Base-by-base conservation (phyloP, 2,888 invertebrate genomes). In the Ashinkailepas kermadecensis region DNA sequence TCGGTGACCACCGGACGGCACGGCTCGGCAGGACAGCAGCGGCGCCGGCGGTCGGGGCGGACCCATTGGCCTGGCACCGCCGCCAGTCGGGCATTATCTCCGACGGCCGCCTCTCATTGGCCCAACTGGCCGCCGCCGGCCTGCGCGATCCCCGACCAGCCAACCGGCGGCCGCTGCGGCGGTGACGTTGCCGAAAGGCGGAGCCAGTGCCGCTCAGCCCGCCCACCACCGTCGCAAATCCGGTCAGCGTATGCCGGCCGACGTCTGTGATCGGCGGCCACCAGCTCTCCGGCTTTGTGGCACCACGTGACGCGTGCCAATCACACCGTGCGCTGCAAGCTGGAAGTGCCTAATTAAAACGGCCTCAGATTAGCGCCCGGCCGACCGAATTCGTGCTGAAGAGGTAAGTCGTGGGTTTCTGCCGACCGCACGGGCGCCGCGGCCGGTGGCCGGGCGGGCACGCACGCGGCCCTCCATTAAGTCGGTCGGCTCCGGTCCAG, bases 271-370 rank as follows among this genome's bases (percentile, higher is more conserved):
- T 13, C 74, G 74, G 59, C 59, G 21, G 54, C 74, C 54, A 54
- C 10, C 21, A 21, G 74, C n/a, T 56, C 10, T 1, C 8, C 39
- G 18, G 74, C 74, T 74, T 74, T 74, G 74, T 74, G 74, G 12
- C 25, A 23, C 23, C 74, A 56, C 74, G 54, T 74, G 56, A 9
- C 54, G 74, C 74, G 74, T 74, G 74, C 74, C 74, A 56, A 56
- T 74, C 74, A 56, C 21, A 18, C 15, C 54, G 56, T 7, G 74
- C 10, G 21, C 56, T 54, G 74, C 74, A 21, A 13, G 74, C 74
- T 56, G 21, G 74, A 21, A 74, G 74, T 74, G 74, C 74, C 74
- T 74, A 74, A 74, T 74, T 74, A 74, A 74, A 74, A 74, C 74
- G 13, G 10, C 15, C 18, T 56, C 18, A 74, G 74, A 74, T 74